Percentiles rank a stretch among this genome's conserved stretches.
phyloP scores from a whole-genome alignment of 1,140 invertebrate species.

The Bactericera cockerelli region DNA sequence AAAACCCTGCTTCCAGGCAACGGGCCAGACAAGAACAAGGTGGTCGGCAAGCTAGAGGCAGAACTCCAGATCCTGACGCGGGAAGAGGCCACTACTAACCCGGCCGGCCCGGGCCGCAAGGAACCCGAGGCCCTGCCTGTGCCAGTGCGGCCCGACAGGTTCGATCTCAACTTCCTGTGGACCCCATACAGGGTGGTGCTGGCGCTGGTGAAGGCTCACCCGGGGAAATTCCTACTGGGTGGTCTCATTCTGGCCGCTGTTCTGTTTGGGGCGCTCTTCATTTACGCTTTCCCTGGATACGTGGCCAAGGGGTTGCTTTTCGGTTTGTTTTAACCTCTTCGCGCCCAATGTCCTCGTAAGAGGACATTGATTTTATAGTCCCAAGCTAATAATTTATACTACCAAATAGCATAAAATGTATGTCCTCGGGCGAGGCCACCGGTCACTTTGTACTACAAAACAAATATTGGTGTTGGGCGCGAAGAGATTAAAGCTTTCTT shows the following conservation, averaged over 20 bases:
- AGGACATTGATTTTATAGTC: no score
- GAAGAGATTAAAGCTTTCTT: no score
- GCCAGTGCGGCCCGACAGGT: conserved; percentile 26
- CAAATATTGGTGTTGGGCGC: no score
- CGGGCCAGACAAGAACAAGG: not conserved
- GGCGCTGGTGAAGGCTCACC: not conserved
- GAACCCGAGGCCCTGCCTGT: conserved; percentile 38
- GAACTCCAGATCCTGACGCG: conserved; percentile 40
- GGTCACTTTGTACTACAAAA: no score
- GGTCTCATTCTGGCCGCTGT: not conserved
- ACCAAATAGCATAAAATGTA: no score
- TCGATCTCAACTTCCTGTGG: not conserved
- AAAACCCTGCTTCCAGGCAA: no score
- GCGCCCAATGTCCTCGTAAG: no score
- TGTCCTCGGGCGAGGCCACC: no score
- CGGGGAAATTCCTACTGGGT: not conserved
- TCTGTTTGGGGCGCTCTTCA: not conserved
- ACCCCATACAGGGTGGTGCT: not conserved
- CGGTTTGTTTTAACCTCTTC: no score
- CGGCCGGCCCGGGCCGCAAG: conserved; percentile 42
- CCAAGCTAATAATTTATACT: no score
- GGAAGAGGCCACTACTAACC: conserved; percentile 38
- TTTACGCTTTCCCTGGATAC: not conserved
- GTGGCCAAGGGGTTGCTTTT: not conserved
- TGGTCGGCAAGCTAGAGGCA: conserved; percentile 43